Percentiles rank a stretch among this genome's conserved stretches.
phyloP scores from a whole-genome alignment of 2,888 invertebrate genomes.

The Papilio gigon region DNA sequence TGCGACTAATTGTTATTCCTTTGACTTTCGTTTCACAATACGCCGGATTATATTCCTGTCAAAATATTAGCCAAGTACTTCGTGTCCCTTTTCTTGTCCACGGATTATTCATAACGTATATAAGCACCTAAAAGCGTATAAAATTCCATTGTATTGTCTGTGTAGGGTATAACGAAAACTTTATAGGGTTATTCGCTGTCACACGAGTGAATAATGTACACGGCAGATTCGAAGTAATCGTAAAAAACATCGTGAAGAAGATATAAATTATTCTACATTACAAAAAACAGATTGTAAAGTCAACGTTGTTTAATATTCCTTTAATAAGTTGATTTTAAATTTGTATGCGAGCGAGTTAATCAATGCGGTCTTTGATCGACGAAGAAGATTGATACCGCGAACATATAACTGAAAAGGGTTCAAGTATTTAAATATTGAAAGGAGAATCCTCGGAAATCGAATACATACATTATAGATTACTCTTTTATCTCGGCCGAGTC shows the following conservation, averaged over 20 bases:
- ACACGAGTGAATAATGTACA: conserved; percentile 25
- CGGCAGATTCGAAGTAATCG: conserved; percentile 5
- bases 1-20: conserved; percentile 27
- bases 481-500: conserved; percentile 30
- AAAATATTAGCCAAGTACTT: conserved; percentile 27
- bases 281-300: conserved; percentile 1
- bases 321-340: conserved; percentile 1
- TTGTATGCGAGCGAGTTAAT: conserved; percentile 11
- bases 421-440: conserved; percentile 39
- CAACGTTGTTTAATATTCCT: background rate
- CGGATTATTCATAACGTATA: conserved; percentile 29
- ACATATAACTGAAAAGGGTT: conserved; percentile 36
- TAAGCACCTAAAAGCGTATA: conserved; percentile 30
- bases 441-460: conserved; percentile 29
- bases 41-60: conserved; percentile 16
- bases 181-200: conserved; percentile 27
- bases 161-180: conserved; percentile 20
- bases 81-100: conserved; percentile 25
- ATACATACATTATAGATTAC: conserved; percentile 36
- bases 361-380: conserved; percentile 32
- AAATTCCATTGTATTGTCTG: conserved; percentile 27
- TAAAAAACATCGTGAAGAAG: conserved; percentile 23
- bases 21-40: conserved; percentile 19
- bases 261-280: conserved; percentile 7
- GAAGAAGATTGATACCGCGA: conserved; percentile 35